Evolutionary conservation across 2,113 vertebrate species (phyloP), one percentile per base, ranked within the genome.

Genomic region (Puntigrus tetrazona): DNA sequence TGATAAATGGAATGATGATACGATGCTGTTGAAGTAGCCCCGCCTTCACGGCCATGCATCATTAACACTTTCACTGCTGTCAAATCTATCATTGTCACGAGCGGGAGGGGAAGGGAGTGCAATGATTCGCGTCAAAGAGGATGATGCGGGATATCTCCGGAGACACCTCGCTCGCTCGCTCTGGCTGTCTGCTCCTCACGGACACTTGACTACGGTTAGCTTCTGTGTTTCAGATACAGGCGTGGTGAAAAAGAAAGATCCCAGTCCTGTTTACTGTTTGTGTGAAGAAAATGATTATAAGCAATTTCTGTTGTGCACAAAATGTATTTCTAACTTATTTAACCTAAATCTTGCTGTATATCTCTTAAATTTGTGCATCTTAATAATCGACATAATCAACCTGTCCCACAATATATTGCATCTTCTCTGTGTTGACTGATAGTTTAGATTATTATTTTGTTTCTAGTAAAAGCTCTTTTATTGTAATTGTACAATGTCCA

Each of bases 1-100:
- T 96, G 97, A 97, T 96, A 96, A 97, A 97, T 94, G 94, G 96
- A 97, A 98, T 97, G 96, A 92, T 96, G 96, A 97, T 96, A 96
- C 96, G 97, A 98, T 98, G 52, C 31, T 36, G 95, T 93, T 93
- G 95, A 96, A 96, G 96, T 94, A 95, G 94, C 95, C 95, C 95
- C 93, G 95, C 94, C 95, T 94, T 97, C 96, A 97, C 97, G 90
- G 92, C 94, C 95, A 94, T 94, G 94, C 95, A 94, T 97, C 97
- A 97, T 98, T 97, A 98, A 96, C 95, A 94, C 96, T 95, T 96
- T 95, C 95, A n/a, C 97, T 95, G 92, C 95, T 95, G 96, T 94
- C 92, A 94, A 94, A 98, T 98, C 96, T 90, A 96, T 98, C 97
- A 97, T 95, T 98, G 97, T 97, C 97, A 81, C 22, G 41, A 22